These are phyloP conservation scores for Tetrapedia diversipes DNA, from an alignment of 2,888 invertebrate genomes.

Conservation along the genomic window DNA sequence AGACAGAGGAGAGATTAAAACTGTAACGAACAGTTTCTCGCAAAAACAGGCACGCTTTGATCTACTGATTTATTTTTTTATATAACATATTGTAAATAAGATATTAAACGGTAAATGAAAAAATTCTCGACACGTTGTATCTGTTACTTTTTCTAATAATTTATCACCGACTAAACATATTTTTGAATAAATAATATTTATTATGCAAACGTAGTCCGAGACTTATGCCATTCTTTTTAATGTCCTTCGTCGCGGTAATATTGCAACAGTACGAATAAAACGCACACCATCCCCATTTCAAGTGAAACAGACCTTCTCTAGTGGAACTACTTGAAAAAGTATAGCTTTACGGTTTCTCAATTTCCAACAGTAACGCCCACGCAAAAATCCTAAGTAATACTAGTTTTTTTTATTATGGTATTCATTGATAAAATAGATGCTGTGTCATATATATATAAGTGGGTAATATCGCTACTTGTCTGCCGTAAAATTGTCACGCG, in stretches of 20 bases:
- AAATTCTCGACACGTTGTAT: too few relatives aligned
- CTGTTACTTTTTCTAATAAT: too few relatives aligned
- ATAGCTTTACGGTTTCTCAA: conserved; percentile 40
- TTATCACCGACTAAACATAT: too few relatives aligned
- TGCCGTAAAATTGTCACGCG: conserved; percentile 47
- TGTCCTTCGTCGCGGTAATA: not conserved
- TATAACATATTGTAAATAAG: not conserved
- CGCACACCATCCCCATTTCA: not conserved
- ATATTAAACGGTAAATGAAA: not conserved
- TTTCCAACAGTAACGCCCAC: conserved; percentile 47
- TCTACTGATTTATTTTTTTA: not conserved
- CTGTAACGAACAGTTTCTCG: conserved; percentile 24
- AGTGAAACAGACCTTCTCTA: conserved; percentile 2
- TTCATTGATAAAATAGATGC: conserved; percentile 44
- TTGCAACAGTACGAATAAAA: not conserved
- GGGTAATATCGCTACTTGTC: conserved; percentile 12
- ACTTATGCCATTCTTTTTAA: conserved; percentile 2
- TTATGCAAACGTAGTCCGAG: conserved; percentile 9
- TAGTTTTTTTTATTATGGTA: conserved; percentile 52
- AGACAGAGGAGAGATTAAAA: conserved; percentile 33
- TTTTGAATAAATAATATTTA: not conserved
- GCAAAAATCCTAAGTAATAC: not conserved
- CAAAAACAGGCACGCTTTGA: not conserved
- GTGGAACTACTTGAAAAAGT: conserved; percentile 16
- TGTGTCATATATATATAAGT: conserved; percentile 33